Evolutionary conservation across 2,888 invertebrate genomes (phyloP).

Genomic region (Lymantria dispar): DNA sequence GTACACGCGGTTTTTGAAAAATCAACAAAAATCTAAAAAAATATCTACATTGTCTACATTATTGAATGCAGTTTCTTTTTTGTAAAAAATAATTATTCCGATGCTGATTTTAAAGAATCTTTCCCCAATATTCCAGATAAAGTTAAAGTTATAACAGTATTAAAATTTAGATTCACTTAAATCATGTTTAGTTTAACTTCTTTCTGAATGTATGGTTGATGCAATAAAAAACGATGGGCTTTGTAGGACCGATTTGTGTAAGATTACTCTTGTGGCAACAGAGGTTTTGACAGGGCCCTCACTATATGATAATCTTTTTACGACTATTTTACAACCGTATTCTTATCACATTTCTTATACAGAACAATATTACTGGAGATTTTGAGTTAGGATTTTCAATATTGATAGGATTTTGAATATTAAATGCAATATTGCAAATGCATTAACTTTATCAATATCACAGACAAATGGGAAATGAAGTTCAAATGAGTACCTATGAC

Average conservation of each 20-base stretch:
- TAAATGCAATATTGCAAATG: too few relatives aligned
- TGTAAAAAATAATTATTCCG: too few relatives aligned
- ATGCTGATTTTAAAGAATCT: not conserved
- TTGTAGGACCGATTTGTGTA: constrained; percentile 16
- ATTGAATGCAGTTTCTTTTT: too few relatives aligned
- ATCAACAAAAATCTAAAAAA: too few relatives aligned
- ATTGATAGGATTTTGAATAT: too few relatives aligned
- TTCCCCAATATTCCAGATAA: not conserved
- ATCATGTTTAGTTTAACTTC: not conserved
- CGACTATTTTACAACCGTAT: constrained; percentile 53
- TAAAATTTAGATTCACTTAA: not conserved
- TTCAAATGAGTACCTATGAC: too few relatives aligned
- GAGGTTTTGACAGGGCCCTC: constrained; percentile 38
- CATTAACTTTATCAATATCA: too few relatives aligned
- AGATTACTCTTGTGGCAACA: constrained; percentile 15
- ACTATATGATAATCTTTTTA: constrained; percentile 52
- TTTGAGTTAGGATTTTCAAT: too few relatives aligned
- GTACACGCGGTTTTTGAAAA: too few relatives aligned
- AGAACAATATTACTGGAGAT: too few relatives aligned
- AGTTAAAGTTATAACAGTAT: not conserved
- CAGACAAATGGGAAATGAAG: too few relatives aligned
- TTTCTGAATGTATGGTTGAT: not conserved
- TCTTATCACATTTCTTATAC: constrained; percentile 44
- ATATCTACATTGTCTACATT: too few relatives aligned
- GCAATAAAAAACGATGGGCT: constrained; percentile 3